Evolutionary conservation across 2,888 invertebrate genomes (phyloP).

Genomic region (Orthosia gracilis): DNA sequence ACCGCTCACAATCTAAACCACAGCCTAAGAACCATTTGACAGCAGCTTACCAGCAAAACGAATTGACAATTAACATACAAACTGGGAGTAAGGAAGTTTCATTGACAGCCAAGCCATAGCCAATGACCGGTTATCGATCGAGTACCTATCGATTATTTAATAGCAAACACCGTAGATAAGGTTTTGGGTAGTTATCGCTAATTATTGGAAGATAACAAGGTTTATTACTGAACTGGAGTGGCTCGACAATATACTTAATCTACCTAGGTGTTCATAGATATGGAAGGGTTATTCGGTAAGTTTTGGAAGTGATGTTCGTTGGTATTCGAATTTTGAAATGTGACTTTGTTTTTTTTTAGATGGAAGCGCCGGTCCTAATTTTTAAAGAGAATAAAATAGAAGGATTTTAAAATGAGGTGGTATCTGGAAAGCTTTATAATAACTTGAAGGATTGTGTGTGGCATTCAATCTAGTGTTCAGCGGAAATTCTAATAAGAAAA

Average conservation of each 20-base stretch:
- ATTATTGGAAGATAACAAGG: constrained; percentile 88
- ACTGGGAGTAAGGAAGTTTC: constrained; percentile 52
- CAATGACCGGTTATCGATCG: constrained; percentile 88
- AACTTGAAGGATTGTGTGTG: not conserved
- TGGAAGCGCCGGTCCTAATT: no score
- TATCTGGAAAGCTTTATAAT: not conserved
- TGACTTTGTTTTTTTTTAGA: no score
- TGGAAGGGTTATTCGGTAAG: constrained; percentile 52
- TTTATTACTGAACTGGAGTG: constrained; percentile 85
- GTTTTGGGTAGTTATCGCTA: constrained; percentile 88
- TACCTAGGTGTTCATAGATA: constrained; percentile 66
- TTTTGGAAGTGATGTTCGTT: constrained; percentile 4
- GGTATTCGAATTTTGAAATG: not conserved
- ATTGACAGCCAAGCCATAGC: constrained; percentile 70
- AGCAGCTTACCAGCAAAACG: constrained; percentile 23
- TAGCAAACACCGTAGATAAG: constrained; percentile 89
- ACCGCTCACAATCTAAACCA: constrained; percentile 8
- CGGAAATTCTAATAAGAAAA: not conserved
- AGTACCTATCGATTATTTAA: constrained; percentile 89
- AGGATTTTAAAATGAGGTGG: not conserved
- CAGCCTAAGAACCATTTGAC: constrained; percentile 1
- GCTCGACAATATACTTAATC: constrained; percentile 79
- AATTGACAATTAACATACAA: constrained; percentile 38
- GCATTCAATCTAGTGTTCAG: not conserved
- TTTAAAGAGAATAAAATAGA: not conserved